Base-by-base conservation (phyloP, 2,888 invertebrate species). In the Melangyna quadrimaculata region DNA sequence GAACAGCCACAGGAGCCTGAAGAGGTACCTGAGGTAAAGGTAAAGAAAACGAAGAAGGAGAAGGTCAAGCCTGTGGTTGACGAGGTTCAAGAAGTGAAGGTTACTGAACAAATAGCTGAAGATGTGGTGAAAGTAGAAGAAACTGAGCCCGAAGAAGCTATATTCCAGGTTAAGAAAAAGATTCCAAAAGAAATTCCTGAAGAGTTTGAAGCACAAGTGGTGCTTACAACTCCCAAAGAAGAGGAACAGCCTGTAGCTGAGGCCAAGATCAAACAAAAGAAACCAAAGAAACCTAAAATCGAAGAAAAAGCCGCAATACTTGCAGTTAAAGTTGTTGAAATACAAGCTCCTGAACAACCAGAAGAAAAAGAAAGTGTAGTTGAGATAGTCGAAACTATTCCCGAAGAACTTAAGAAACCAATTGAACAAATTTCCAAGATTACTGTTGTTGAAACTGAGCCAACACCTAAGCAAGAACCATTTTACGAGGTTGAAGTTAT, bases 131-230 rank as follows among this genome's bases (percentile, higher is more conserved):
- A 81, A 35, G 51, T 82, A 4, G 87, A 87, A 69, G 89, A 89
- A 53, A 88, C 88, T 45, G 81, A 88, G 27, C 88, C 88, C 5
- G 87, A 84, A 35, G 88, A 87, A 48, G 87, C 82, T 19, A 57
- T 86, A 19, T 88, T 88, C 69, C 59, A 82, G 27, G 87, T 87
- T 0, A 89, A 89, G 53, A 89, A 89, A 27, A 88, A 87, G 77
- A 88, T 89, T 53, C 88, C 88, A 53, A 89, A 93, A 87, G 88
- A 88, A 72, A 88, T 89, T 37, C 88, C 88, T 37, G 89, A 93
- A 88, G 89, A 88, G 71, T 87, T 89, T 69, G 90, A 90, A 78
- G 89, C 90, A 2, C 86, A 90, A 43, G 86, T 91, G 67, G 88
- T 89, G 0, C 32, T 91, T 3, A 88, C 88, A 0, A 89, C 90